Percentiles rank a stretch among this genome's conserved stretches.
These are phyloP conservation scores for Maniola hyperantus DNA, from an alignment of 2,888 invertebrate species.

Conservation along the genomic window DNA sequence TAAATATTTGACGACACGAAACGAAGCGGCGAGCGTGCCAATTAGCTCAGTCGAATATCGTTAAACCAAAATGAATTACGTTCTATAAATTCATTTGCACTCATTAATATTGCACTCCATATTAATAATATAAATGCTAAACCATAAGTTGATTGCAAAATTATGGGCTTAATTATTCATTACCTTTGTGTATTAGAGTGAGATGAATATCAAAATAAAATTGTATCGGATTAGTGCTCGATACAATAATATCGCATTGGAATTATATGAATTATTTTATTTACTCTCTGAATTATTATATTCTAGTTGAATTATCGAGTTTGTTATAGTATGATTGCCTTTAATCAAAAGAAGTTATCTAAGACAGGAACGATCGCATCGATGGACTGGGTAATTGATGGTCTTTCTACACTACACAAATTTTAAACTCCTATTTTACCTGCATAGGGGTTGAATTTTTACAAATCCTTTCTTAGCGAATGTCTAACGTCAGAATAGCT, in stretches of 20 bases:
- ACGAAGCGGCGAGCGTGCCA: not conserved
- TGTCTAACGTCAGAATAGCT: too few relatives aligned
- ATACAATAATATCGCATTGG: not conserved
- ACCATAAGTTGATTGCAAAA: constrained; percentile 1
- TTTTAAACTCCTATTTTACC: too few relatives aligned
- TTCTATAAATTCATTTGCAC: constrained; percentile 11
- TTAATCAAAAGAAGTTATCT: too few relatives aligned
- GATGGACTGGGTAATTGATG: too few relatives aligned
- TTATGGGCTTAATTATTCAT: constrained; percentile 1
- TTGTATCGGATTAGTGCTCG: not conserved
- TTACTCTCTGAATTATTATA: not conserved
- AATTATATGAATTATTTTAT: not conserved
- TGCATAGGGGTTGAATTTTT: too few relatives aligned
- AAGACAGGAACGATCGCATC: too few relatives aligned
- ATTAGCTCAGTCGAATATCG: not conserved
- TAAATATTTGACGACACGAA: not conserved
- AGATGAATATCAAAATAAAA: too few relatives aligned
- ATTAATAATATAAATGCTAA: not conserved
- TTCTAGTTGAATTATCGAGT: not conserved
- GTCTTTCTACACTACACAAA: too few relatives aligned
- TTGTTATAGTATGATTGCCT: not conserved
- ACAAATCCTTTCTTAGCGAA: too few relatives aligned
- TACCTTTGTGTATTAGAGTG: not conserved
- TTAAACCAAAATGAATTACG: not conserved
- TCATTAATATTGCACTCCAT: constrained; percentile 7